A percentile compares a stretch with the other conserved stretches of the same genome.
These are phyloP conservation scores for Melanchra persicariae DNA, from an alignment of 2,888 invertebrate genomes.

Conservation along the genomic window DNA sequence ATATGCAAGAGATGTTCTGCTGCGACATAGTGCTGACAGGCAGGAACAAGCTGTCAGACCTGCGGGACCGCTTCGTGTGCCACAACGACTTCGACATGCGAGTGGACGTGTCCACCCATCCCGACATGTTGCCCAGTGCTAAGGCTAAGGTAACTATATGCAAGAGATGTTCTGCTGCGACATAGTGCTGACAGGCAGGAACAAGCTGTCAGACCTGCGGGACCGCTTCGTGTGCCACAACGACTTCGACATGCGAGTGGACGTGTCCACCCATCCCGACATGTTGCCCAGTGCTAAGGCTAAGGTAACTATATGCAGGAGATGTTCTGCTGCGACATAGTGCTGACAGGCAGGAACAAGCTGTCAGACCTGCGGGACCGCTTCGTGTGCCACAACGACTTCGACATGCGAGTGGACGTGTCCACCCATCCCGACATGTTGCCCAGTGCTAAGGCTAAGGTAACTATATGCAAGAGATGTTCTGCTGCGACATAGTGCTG, in stretches of 20 bases:
- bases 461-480: conserved; percentile 56
- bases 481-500: conserved; percentile 79
- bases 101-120: conserved; percentile 91
- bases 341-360: conserved; percentile 87
- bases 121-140: conserved; percentile 73
- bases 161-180: conserved; percentile 76
- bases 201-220: conserved; percentile 93
- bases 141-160: conserved; percentile 29
- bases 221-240: conserved; percentile 94
- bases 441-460: conserved; percentile 61
- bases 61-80: conserved; percentile 95
- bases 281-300: conserved; percentile 64
- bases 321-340: conserved; percentile 79
- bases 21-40: conserved; percentile 79
- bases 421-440: conserved; percentile 86
- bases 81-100: conserved; percentile 92
- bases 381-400: conserved; percentile 94
- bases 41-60: conserved; percentile 92
- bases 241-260: conserved; percentile 92
- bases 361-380: conserved; percentile 94
- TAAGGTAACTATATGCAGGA: too few relatives aligned
- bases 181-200: conserved; percentile 81
- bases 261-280: conserved; percentile 90
- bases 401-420: conserved; percentile 91
- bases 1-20: conserved; percentile 69